Conservation (phyloP, 2,797 vertebrate species). For the Nothura maculosa region DNA sequence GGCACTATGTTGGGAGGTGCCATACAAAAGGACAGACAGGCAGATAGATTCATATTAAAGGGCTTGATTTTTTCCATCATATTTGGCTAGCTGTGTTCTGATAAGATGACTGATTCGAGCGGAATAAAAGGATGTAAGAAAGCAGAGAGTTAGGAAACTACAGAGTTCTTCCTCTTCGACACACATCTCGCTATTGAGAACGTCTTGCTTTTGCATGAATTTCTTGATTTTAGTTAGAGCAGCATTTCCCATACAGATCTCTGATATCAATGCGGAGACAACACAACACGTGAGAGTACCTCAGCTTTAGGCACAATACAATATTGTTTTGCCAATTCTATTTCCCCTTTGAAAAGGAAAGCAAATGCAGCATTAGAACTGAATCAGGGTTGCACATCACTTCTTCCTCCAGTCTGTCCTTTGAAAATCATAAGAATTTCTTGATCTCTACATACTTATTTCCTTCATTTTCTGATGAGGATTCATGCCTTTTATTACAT, state of each 20-base stretch:
- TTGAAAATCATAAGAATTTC: neutral
- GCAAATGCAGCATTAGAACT: neutral
- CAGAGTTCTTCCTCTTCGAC: neutral
- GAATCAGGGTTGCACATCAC: neutral
- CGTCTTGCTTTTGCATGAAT: neutral
- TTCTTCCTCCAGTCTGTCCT: neutral
- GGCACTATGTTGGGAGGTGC: conserved; percentile 37
- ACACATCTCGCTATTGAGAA: neutral
- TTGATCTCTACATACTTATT: neutral
- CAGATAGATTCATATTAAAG: conserved; percentile 7
- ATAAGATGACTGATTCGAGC: neutral
- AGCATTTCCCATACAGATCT: neutral
- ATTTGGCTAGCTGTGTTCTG: conserved; percentile 16
- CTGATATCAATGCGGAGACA: neutral
- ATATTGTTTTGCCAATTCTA: neutral
- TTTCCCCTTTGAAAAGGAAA: neutral
- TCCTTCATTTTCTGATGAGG: neutral
- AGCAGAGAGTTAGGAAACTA: neutral
- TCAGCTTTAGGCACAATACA: neutral
- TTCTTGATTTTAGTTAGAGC: neutral
- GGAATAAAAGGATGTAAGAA: neutral
- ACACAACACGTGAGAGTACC: neutral
- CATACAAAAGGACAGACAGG: conserved; percentile 49
- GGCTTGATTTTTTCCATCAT: neutral
- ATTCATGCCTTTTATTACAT: neutral